phyloP scores from a whole-genome alignment of 2,888 invertebrate genomes.

The Machimus atricapillus region DNA sequence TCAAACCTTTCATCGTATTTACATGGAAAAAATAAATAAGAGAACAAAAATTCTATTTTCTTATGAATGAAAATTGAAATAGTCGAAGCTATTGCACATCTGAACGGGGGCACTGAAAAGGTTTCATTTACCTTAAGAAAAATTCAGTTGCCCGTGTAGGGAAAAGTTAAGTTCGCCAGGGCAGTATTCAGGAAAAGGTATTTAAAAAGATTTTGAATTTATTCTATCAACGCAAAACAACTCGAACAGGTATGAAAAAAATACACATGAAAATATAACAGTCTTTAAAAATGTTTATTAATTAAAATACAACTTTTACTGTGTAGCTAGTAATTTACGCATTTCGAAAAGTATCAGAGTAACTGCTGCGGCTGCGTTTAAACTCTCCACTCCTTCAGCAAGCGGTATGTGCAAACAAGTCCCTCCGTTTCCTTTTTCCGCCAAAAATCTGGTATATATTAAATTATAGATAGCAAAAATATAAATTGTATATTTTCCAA shows the following conservation, averaged over 20 bases:
- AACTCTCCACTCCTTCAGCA: constrained; percentile 77
- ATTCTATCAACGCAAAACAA: no score
- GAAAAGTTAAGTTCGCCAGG: not conserved
- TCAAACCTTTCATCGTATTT: not conserved
- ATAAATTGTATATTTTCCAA: no score
- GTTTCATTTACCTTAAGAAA: not conserved
- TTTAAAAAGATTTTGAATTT: not conserved
- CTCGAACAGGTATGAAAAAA: not conserved
- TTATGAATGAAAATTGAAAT: not conserved
- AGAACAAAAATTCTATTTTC: not conserved
- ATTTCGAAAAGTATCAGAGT: constrained; percentile 83
- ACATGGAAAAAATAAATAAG: no score
- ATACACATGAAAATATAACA: not conserved
- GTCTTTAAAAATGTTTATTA: not conserved
- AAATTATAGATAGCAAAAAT: not conserved
- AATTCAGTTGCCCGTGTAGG: not conserved
- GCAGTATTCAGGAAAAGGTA: not conserved
- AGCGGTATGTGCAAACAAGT: constrained; percentile 81
- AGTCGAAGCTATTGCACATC: not conserved
- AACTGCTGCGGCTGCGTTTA: constrained; percentile 84
- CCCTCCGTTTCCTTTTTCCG: constrained; percentile 67
- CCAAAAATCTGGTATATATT: constrained; percentile 45
- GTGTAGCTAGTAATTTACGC: not conserved
- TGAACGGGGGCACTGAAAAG: not conserved
- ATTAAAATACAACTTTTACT: not conserved